A percentile compares a stretch with the other conserved stretches of the same genome.
Evolutionary conservation across 2,888 invertebrate genomes (phyloP).

Genomic region (Leucoma salicis): DNA sequence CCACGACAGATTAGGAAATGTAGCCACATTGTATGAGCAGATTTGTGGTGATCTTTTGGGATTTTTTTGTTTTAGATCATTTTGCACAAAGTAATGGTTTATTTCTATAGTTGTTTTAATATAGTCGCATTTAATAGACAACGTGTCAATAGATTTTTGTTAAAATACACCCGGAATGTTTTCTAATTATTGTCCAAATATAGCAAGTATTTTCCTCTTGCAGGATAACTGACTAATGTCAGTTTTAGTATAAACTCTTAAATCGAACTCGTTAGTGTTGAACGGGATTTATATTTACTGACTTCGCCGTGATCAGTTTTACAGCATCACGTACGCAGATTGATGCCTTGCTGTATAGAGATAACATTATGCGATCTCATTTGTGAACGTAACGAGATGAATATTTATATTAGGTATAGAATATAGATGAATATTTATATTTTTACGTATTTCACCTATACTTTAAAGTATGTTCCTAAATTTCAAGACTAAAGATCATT

Average conservation of each 20-base stretch:
- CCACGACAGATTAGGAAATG: constrained; percentile 21
- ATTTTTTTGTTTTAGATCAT: constrained; percentile 8
- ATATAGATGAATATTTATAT: neutral
- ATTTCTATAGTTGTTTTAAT: constrained; percentile 10
- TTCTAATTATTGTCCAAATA: too few species aligned
- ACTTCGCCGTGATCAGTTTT: constrained; percentile 33
- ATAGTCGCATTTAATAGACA: constrained; percentile 9
- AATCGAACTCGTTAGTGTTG: constrained; percentile 28
- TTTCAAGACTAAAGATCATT: too few species aligned
- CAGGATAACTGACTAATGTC: too few species aligned
- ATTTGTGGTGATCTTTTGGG: constrained; percentile 25
- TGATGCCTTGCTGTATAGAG: constrained; percentile 14
- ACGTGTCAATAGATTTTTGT: too few species aligned
- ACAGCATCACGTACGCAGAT: constrained; percentile 20
- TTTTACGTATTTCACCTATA: neutral
- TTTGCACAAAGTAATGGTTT: constrained; percentile 18
- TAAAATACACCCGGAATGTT: too few species aligned
- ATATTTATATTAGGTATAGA: neutral
- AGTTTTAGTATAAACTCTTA: constrained; percentile 7
- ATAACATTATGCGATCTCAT: constrained; percentile 21
- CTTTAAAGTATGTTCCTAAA: neutral
- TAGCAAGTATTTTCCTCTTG: too few species aligned
- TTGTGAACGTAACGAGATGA: constrained; percentile 8
- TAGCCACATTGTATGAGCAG: constrained; percentile 23
- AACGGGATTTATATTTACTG: constrained; percentile 31